These are phyloP conservation scores for Cryptus armator DNA, from an alignment of 2,888 invertebrate genomes.

Conservation along the genomic window DNA sequence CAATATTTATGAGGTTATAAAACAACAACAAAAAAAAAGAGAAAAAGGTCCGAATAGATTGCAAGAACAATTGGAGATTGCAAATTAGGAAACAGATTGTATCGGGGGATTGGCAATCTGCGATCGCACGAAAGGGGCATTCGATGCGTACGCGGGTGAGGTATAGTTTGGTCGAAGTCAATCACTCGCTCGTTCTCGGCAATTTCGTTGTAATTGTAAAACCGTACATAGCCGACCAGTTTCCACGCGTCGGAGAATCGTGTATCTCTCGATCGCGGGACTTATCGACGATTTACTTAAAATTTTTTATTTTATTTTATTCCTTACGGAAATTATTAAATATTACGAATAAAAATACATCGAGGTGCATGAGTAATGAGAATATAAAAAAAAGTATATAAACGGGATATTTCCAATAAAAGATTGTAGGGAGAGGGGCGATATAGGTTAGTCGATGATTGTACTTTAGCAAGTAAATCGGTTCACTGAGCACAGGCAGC, in stretches of 20 bases:
- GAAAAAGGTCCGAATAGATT: background rate
- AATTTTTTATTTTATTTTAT: too few relatives aligned
- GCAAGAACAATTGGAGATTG: conserved; percentile 56
- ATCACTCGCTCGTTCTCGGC: conserved; percentile 71
- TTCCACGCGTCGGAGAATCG: conserved; percentile 4
- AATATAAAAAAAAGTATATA: background rate
- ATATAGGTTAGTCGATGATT: conserved; percentile 73
- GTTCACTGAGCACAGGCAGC: conserved; percentile 78
- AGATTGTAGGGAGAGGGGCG: conserved; percentile 65
- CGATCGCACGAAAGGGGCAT: conserved; percentile 73
- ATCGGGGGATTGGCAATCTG: conserved; percentile 80
- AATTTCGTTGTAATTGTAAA: conserved; percentile 73
- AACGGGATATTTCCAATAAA: conserved; percentile 13
- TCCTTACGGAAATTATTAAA: too few relatives aligned
- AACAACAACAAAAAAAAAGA: background rate
- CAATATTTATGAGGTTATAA: background rate
- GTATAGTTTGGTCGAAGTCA: conserved; percentile 69
- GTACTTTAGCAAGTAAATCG: conserved; percentile 78
- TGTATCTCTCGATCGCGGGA: background rate
- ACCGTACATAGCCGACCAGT: background rate
- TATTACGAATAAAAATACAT: too few relatives aligned
- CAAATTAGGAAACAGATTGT: conserved; percentile 72
- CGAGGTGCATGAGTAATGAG: background rate
- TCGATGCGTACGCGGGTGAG: conserved; percentile 71
- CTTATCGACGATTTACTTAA: too few relatives aligned